Evolutionary conservation across 2,113 vertebrate genomes (phyloP), one percentile per base, ranked within the genome.

Genomic region (Okapia johnstoni): DNA sequence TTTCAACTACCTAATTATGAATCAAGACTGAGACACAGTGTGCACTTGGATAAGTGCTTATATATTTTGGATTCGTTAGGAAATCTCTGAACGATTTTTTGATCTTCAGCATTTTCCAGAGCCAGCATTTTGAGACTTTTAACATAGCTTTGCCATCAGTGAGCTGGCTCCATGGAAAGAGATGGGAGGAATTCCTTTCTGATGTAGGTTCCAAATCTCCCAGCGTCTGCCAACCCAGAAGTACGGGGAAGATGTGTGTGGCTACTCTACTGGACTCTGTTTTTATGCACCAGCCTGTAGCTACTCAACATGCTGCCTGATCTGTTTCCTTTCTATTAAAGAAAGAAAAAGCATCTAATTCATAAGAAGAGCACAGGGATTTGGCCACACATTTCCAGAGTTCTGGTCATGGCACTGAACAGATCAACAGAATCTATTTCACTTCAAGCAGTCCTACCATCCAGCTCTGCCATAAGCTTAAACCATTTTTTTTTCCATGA

Each of bases 271-370:
- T 25, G 54, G 52, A 25, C 52, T 73, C 58, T 48, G 61, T n/a
- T 70, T 28, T 48, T 50, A 10, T 15, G 43, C 9, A 33, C 46
- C 50, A 93, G 36, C n/a, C 43, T 89, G 46, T 16, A 88, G 57
- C 40, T 33, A 46, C 23, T 85, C 43, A 89, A 25, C 63, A 36
- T 28, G 21, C 17, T 57, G 11, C 15, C 76, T 26, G 14, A 58
- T 81, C 70, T 87, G 46, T 80, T 95, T 96, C 30, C 73, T 54
- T 92, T 77, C 48, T 58, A n/a, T 66, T 73, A 85, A 70, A 61
- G 87, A 89, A 90, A 77, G 52, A 84, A 96, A 73, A 70, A 8
- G 0, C 12, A 84, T 89, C 33, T 93, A 95, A 85, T 97, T 96
- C 48, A 57, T 66, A 90, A 92, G 61, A 87, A 79, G 93, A 73